Evolutionary conservation across 2,113 vertebrate species (phyloP).

Genomic region (Mus pahari): DNA sequence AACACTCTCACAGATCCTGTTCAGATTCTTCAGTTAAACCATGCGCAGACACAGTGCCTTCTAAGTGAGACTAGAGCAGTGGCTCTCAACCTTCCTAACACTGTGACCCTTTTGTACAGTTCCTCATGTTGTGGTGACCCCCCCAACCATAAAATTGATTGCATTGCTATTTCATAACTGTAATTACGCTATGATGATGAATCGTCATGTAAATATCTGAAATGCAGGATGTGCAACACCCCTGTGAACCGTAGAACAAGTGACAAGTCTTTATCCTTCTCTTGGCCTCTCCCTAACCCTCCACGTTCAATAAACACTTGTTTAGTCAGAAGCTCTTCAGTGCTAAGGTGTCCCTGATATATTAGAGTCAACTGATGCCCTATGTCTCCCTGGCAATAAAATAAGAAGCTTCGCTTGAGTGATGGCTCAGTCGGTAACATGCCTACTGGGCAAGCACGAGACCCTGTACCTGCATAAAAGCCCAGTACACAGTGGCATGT

Average conservation of each 20-base stretch:
- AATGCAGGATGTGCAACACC: no score
- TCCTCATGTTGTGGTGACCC: background rate
- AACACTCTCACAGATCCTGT: background rate
- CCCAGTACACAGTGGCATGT: background rate
- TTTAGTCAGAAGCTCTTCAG: background rate
- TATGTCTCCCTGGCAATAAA: background rate
- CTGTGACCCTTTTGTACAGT: background rate
- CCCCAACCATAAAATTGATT: background rate
- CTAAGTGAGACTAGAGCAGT: background rate
- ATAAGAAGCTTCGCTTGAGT: background rate
- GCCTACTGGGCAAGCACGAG: background rate
- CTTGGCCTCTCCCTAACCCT: no score
- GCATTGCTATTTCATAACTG: background rate
- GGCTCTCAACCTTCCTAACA: background rate
- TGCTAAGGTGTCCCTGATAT: background rate
- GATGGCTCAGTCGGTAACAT: background rate
- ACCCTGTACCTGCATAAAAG: background rate
- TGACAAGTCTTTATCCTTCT: background rate
- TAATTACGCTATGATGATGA: no score
- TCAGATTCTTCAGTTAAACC: background rate
- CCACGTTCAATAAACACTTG: background rate
- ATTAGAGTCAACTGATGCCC: background rate
- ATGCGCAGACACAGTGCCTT: background rate
- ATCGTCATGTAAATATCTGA: background rate
- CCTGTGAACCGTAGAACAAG: background rate